Base-by-base conservation (phyloP, 2,113 vertebrate genomes). In the Oreochromis niloticus region DNA sequence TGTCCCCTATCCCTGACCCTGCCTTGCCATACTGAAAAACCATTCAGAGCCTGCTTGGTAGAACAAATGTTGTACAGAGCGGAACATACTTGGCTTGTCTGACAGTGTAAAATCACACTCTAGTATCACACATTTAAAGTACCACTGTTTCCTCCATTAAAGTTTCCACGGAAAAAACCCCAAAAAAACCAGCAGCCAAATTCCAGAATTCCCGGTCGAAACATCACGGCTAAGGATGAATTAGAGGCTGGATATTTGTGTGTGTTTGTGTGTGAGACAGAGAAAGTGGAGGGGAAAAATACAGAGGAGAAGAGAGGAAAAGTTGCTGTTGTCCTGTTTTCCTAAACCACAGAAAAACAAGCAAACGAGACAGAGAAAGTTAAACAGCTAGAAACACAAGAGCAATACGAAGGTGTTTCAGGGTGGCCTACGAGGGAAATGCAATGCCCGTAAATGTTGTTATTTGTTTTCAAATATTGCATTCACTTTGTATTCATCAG, bases 1-100 rank as follows among this genome's bases (percentile, higher is more conserved):
- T 24, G 83, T 93, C 89, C 84, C 91, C 93, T 93, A 89, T 87
- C 80, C 80, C 78, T 94, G 95, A 96, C 91, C 92, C 80, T 78
- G 85, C 63, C 83, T 78, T 48, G 4, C 85, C 94, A 95, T 87
- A 93, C 90, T 95, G 94, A 93, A 95, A 95, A 95, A 75, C 85
- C 93, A 93, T 95, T 92, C 82, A 87, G 79, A 68, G 39, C 81
- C 87, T 54, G 81, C 84, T 90, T 54, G 88, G 88, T 89, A 93
- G 91, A 95, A 95, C 89, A 95, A 93, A 92, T 89, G 87, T 91
- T 92, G 90, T 93, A 86, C 88, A 88, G 90, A 93, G 91, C 57
- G 75, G 91, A 96, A 95, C 96, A 96, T 85, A 93, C 89, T 94
- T 90, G 93, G 93, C 94, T 91, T 82, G 90, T 93, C 90, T 81